A percentile compares a stretch with the other conserved stretches of the same genome.
Conservation (phyloP, 2,888 invertebrate species). For the Timandra comae region DNA sequence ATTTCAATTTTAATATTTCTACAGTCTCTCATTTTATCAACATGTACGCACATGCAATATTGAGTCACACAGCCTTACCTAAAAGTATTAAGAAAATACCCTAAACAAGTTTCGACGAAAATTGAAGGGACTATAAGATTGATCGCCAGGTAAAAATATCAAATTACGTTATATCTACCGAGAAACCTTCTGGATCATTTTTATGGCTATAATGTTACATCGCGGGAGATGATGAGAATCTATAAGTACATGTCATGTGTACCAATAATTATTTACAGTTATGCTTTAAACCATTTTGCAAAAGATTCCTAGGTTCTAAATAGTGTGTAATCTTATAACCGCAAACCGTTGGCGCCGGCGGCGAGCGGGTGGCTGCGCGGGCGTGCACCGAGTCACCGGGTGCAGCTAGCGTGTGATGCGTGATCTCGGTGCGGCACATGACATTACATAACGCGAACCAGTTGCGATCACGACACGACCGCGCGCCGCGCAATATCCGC, state of each 20-base stretch:
- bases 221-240: background rate
- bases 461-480: slow-evolving; percentile 29
- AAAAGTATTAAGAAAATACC: too few relatives aligned
- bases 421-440: slow-evolving; percentile 10
- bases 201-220: background rate
- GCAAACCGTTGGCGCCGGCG: slow-evolving; percentile 40
- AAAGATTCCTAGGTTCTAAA: slow-evolving; percentile 22
- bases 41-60: too few relatives aligned
- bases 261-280: background rate
- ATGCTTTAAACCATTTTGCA: background rate
- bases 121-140: too few relatives aligned
- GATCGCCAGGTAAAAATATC: too few relatives aligned
- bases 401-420: slow-evolving; percentile 1
- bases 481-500: slow-evolving; percentile 24
- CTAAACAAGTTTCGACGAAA: too few relatives aligned
- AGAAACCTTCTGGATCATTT: too few relatives aligned
- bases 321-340: slow-evolving; percentile 33
- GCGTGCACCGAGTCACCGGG: slow-evolving; percentile 14
- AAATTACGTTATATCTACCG: too few relatives aligned
- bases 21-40: too few relatives aligned
- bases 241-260: too few relatives aligned
- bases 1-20: background rate
- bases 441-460: slow-evolving; percentile 61
- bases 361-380: slow-evolving; percentile 12
- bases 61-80: too few relatives aligned